phyloP scores from a whole-genome alignment of 2,113 vertebrate genomes.

The Eulemur macaco region DNA sequence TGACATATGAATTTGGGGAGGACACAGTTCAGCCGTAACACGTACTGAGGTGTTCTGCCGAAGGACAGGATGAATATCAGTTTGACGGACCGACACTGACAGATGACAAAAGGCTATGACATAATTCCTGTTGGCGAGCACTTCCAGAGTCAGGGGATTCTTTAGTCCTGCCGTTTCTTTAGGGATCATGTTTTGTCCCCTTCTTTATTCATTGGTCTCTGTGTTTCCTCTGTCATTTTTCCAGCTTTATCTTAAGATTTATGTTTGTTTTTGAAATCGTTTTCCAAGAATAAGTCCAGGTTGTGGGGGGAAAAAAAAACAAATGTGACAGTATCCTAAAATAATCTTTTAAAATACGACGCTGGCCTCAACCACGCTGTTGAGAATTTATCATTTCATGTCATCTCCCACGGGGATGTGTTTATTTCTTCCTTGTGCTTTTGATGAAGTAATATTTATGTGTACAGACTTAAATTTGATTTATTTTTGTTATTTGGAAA shows the following conservation, averaged over 20 bases:
- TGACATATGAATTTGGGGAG: not conserved
- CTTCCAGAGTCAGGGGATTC: not conserved
- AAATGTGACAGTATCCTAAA: not conserved
- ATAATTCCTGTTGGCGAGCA: not conserved
- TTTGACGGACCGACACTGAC: not conserved
- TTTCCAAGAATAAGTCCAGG: not conserved
- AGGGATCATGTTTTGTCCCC: not conserved
- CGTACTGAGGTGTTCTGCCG: not conserved
- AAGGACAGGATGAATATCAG: not conserved
- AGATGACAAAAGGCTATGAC: not conserved
- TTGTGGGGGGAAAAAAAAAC: not conserved
- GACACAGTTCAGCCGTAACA: not conserved
- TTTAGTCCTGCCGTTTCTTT: not conserved
- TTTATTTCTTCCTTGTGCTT: not conserved
- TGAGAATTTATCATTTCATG: not conserved
- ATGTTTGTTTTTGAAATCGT: not conserved
- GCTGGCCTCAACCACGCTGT: not conserved
- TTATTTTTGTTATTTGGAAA: slow-evolving; percentile 30
- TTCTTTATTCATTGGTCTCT: not conserved
- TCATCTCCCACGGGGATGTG: not conserved
- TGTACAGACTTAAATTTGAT: not conserved
- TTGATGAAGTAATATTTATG: slow-evolving; percentile 22
- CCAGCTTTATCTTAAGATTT: not conserved
- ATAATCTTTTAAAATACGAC: not conserved
- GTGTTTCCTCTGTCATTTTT: not conserved